Evolutionary conservation across 53 echinoderm and acorn worm genomes (phyloP).

Genomic region (Mesocentrotus franciscanus): DNA sequence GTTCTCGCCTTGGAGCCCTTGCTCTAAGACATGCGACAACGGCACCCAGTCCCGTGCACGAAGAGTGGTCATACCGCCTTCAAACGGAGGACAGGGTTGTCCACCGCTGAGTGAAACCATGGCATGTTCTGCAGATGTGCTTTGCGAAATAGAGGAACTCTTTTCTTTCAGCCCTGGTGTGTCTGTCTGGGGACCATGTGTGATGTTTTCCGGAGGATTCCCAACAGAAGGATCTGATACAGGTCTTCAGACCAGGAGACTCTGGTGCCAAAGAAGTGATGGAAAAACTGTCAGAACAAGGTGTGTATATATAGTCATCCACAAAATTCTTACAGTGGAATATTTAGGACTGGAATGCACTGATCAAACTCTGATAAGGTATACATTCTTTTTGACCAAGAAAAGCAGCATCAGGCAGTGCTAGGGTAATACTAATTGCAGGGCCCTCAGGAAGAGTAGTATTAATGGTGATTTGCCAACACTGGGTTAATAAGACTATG

Average conservation of each 20-base stretch:
- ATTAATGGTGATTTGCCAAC: too few species aligned
- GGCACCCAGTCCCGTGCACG: conserved; percentile 90
- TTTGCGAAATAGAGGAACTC: conserved; percentile 62
- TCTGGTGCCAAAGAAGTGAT: conserved; percentile 78
- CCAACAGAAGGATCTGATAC: conserved; percentile 61
- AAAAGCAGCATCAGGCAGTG: too few species aligned
- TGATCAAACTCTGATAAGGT: too few species aligned
- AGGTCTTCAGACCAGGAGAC: conserved; percentile 77
- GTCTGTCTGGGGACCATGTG: conserved; percentile 78
- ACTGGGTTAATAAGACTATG: too few species aligned
- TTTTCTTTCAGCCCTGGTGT: conserved; percentile 75
- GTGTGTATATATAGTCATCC: conserved; percentile 13
- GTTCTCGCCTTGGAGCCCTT: conserved; percentile 86
- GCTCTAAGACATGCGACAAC: conserved; percentile 93
- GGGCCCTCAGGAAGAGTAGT: too few species aligned
- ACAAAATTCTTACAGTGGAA: not conserved
- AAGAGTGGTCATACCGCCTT: conserved; percentile 79
- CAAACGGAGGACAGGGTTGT: conserved; percentile 76
- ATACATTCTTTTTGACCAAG: too few species aligned
- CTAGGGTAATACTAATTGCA: too few species aligned
- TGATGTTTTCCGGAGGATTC: conserved; percentile 42
- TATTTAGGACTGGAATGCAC: too few species aligned
- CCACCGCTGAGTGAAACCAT: conserved; percentile 82
- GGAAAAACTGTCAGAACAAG: conserved; percentile 73
- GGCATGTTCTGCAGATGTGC: conserved; percentile 64